Evolutionary conservation across 2,113 vertebrate genomes (phyloP).

Genomic region (Carettochelys insculpta): DNA sequence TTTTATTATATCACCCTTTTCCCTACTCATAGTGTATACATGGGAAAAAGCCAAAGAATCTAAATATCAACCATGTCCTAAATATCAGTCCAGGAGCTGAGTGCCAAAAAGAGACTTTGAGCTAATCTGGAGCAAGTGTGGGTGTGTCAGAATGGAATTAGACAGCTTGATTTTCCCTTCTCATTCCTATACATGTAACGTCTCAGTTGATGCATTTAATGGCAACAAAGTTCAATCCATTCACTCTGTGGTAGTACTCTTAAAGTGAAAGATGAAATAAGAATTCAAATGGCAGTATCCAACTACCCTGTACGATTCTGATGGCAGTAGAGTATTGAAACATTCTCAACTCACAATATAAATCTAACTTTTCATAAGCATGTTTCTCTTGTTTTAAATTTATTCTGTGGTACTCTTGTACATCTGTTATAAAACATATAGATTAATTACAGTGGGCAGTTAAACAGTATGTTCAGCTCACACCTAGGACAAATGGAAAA

Average conservation of each 20-base stretch:
- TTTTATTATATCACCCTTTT: not conserved
- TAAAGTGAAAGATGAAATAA: not conserved
- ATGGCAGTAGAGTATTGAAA: not conserved
- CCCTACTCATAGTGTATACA: not conserved
- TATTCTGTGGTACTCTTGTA: not conserved
- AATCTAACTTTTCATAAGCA: not conserved
- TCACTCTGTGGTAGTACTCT: not conserved
- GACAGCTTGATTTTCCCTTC: not conserved
- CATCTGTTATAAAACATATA: not conserved
- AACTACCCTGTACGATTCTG: not conserved
- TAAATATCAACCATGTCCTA: not conserved
- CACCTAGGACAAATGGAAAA: not conserved
- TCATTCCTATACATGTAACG: not conserved
- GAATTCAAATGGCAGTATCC: not conserved
- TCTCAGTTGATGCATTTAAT: not conserved
- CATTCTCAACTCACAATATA: not conserved
- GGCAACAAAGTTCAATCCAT: not conserved
- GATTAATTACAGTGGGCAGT: not conserved
- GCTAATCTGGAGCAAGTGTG: not conserved
- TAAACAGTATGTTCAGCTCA: not conserved
- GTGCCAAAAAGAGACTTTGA: not conserved
- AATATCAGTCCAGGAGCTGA: not conserved
- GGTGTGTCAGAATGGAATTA: not conserved
- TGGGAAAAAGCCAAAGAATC: fast-evolving
- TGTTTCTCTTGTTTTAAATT: not conserved